Evolutionary conservation across 2,888 invertebrate genomes (phyloP).

Genomic region (Apamea monoglypha): DNA sequence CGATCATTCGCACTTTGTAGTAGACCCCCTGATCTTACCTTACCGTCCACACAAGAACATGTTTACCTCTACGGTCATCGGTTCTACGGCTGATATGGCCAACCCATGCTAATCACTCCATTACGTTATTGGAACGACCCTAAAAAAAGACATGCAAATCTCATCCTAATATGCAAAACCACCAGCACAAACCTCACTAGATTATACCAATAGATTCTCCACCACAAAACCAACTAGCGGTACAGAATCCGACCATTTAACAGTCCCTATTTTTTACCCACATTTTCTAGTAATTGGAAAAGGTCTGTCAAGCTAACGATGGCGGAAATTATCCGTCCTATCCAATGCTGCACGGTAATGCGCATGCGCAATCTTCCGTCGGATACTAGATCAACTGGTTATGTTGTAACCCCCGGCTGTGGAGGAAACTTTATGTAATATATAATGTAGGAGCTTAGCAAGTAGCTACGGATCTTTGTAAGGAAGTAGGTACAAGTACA

Average conservation of each 20-base stretch:
- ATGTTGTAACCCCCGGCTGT: slow-evolving; percentile 48
- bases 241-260: slow-evolving; percentile 2
- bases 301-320: slow-evolving; percentile 49
- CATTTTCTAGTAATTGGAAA: slow-evolving; percentile 53
- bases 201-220: slow-evolving; percentile 14
- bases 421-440: slow-evolving; percentile 55
- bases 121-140: neutral
- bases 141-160: neutral
- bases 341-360: slow-evolving; percentile 35
- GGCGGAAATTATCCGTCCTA: slow-evolving; percentile 52
- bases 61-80: neutral
- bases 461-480: slow-evolving; percentile 30
- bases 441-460: slow-evolving; percentile 21
- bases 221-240: slow-evolving; percentile 14
- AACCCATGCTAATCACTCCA: neutral
- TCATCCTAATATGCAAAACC: neutral
- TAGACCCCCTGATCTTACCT: no score
- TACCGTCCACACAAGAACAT: no score
- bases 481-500: slow-evolving; percentile 20
- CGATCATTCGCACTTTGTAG: no score
- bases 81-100: neutral
- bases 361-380: slow-evolving; percentile 57
- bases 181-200: neutral
- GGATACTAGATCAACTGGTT: slow-evolving; percentile 52
- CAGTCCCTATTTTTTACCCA: slow-evolving; percentile 34